Evolutionary conservation across 1,140 invertebrate genomes (phyloP), one percentile per base, ranked within the genome.

Genomic region (Zaprionus vittiger): DNA sequence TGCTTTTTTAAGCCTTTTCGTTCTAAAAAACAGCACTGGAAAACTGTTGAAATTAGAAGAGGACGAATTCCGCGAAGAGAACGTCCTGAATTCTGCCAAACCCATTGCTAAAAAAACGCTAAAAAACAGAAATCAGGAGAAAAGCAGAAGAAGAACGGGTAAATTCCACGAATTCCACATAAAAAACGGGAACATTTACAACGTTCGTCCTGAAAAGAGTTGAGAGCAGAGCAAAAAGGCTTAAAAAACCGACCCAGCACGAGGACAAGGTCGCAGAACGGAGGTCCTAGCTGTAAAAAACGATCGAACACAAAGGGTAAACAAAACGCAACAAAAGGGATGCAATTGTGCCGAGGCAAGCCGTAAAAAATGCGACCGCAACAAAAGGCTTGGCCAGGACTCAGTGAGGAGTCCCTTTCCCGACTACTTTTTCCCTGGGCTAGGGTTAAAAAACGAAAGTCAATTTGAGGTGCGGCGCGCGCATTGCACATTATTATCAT

Each of bases 191-290:
- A 83, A 61, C 55, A 41, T 81, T 75, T 78, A 75, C 79, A 78
- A 54, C 67, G 24, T 54, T 38, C 63, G 66, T 55, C 47, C 69
- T 65, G 55, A 44, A 79, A 79, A 76, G 81, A 85, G 83, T 83
- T 82, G 78, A 89, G 81, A 73, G 84, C 84, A 89, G 84, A 73
- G 85, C 86, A 76, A 49, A 90, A 90, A 90, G 85, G 85, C 85
- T 90, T 90, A 85, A 90, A 90, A 90, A 90, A 90, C 72, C 72
- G 69, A 55, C 47, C 59, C 62, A 62, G 47, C 55, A 17, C 63
- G 63, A 59, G 5, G 44, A 61, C 54, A 63, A 54, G 55, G 57
- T n/a, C 67, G 34, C 15, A 5, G 31, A 11, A 4, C 31, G 2
- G 9, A 11, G 31, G 31, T 34, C 9, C 1, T 17, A 17, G 9